phyloP scores from a whole-genome alignment of 2,888 invertebrate genomes.

The Autographa gamma region DNA sequence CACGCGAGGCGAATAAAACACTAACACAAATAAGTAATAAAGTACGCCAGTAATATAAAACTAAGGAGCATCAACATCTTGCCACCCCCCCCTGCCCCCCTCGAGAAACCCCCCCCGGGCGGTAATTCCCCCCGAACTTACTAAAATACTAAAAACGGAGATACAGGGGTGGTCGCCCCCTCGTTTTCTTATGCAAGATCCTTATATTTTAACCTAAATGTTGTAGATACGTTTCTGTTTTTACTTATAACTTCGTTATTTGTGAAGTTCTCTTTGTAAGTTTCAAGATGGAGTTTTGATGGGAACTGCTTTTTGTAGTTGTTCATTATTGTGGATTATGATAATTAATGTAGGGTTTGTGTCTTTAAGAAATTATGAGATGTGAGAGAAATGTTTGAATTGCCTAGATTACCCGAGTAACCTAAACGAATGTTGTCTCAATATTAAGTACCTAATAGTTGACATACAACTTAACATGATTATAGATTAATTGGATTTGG shows the following conservation, averaged over 20 bases:
- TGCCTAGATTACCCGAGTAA: background rate
- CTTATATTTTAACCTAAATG: slow-evolving; percentile 89
- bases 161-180: slow-evolving; percentile 81
- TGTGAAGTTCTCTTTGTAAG: slow-evolving; percentile 50
- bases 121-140: slow-evolving; percentile 88
- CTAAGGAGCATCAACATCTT: slow-evolving; percentile 90
- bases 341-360: background rate
- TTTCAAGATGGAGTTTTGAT: slow-evolving; percentile 32
- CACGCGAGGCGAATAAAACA: slow-evolving; percentile 70
- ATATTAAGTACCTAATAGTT: background rate
- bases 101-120: slow-evolving; percentile 66
- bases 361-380: background rate
- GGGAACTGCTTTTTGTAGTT: slow-evolving; percentile 22
- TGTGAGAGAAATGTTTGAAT: background rate
- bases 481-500: background rate
- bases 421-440: background rate
- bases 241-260: slow-evolving; percentile 60
- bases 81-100: slow-evolving; percentile 66
- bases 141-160: slow-evolving; percentile 90
- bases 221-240: slow-evolving; percentile 66
- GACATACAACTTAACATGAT: background rate
- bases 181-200: slow-evolving; percentile 89
- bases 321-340: slow-evolving; percentile 21
- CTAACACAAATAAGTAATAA: slow-evolving; percentile 88
- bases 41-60: slow-evolving; percentile 89